Percentiles rank a stretch among this genome's conserved stretches.
Evolutionary conservation across 2,888 invertebrate species (phyloP).

Genomic region (Drosophila infuscata): DNA sequence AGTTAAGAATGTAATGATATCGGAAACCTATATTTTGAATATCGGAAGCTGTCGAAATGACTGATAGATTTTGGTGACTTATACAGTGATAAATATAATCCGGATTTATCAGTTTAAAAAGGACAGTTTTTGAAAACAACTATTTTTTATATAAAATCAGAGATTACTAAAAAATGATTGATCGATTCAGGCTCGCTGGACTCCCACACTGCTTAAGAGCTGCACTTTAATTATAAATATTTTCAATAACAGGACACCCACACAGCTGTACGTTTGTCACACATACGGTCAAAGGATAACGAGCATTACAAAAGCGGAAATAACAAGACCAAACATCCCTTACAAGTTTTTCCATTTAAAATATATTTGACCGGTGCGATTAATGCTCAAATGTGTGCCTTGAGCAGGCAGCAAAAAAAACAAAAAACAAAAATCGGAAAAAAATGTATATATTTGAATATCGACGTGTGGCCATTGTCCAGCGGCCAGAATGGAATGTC

Average conservation of each 20-base stretch:
- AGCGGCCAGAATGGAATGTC: constrained; percentile 30
- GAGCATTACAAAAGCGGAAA: constrained; percentile 69
- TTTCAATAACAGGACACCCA: constrained; percentile 49
- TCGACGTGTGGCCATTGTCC: constrained; percentile 73
- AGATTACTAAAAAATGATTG: constrained; percentile 28
- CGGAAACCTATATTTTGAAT: neutral
- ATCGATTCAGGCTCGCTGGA: constrained; percentile 47
- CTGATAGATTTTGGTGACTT: neutral
- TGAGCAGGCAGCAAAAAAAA: constrained; percentile 28
- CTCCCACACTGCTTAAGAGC: constrained; percentile 44
- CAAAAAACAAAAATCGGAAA: constrained; percentile 15
- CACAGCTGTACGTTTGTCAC: constrained; percentile 35
- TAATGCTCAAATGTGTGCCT: constrained; percentile 43
- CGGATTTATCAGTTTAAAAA: neutral
- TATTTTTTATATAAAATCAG: neutral
- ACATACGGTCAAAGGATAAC: constrained; percentile 61
- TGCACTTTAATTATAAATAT: constrained; percentile 31
- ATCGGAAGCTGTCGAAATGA: neutral
- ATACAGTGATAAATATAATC: neutral
- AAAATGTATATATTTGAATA: constrained; percentile 70
- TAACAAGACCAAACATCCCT: constrained; percentile 66
- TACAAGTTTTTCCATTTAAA: constrained; percentile 61
- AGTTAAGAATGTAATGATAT: neutral
- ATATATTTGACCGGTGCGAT: constrained; percentile 43
- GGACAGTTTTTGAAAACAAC: neutral